Base-by-base conservation (phyloP, 2,888 invertebrate genomes). In the Litoditis marina region DNA sequence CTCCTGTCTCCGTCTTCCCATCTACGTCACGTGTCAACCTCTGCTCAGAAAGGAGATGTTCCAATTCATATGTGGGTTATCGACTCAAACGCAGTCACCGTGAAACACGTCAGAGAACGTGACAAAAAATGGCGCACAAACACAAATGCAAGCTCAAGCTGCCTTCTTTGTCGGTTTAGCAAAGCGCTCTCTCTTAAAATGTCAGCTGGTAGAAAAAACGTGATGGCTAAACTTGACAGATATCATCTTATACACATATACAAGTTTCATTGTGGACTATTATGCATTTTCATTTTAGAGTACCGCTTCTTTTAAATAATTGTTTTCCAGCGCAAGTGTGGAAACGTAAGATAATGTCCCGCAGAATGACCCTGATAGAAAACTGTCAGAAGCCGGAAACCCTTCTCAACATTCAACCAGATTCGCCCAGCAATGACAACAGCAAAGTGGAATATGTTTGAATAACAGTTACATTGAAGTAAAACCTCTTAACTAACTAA, bases 1-100 rank as follows among this genome's bases (percentile, higher is more conserved):
- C 19, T 76, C 71, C 13, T 70, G 66, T 31, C 65, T 71, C n/a
- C 66, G 76, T 44, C 66, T 76, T 16, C 76, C 76, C 42, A 74
- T 76, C 65, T 74, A 74, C 55, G 68, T 65, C 27, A 65, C 66
- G 36, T 72, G 68, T 57, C 76, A 76, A 42, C 76, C 76, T 27
- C 51, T 71, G 6, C 46, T 76, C 2, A 49, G 76, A 32, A 66
- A 60, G 22, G 76, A 76, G 44, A 72, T 74, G 69, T 49, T 54
- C 8, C 56, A 62, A 25, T 69, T 67, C 59, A 53, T 76, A 25
- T 53, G 75, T 75, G 16, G 55, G 66, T 59, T 19, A 25, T 32
- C 39, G 13, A 19, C 13, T 32, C 31, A 11, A 34, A 30, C 31
- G 5, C 53, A 7, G 34, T 30, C n/a, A 30, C 28, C n/a, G 34